Base-by-base conservation (phyloP, 2,888 invertebrate species). In the Cerastis rubricosa region DNA sequence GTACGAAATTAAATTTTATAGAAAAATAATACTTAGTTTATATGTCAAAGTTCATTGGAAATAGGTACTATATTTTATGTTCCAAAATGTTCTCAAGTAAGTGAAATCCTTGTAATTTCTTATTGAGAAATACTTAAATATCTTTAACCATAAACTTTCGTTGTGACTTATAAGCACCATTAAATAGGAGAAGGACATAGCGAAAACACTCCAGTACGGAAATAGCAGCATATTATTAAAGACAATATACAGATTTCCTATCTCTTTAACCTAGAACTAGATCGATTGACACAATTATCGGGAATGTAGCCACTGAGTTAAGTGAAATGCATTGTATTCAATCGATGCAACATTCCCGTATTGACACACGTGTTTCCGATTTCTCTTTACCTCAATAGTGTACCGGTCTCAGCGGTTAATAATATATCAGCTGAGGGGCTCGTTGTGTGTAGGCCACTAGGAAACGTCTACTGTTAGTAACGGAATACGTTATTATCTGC, bases 381-480 rank as follows among this genome's bases (percentile, higher is more conserved):
- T 89, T 92, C 91, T 92, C 91, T 92, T 92, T 92, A 92, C 94
- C 92, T 93, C 91, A 88, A 93, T 93, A 90, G 74, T 83, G 82
- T 93, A 93, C 93, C 93, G 93, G 92, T 93, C 90, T 85, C 86
- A 80, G 88, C 86, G 87, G 89, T 90, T 94, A 94, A 92, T 94
- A 92, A 93, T 92, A 92, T 91, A 91, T 91, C 89, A 89, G 91
- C 83, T 86, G 87, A 87, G 90, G 88, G 90, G 88, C 89, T 91
- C 88, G 90, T 91, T 91, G 88, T 90, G 89, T 90, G 90, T 92
- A 92, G 91, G 90, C 91, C 92, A 93, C 89, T 89, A 64, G 78
- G 87, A 91, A 91, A 90, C 90, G 90, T 87, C 91, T 92, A 93
- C 93, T 91, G 93, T 93, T 93, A 93, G 82, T 95, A 96, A 96